Evolutionary conservation across 30 jellyfish, hydroid and myxozoan species (phyloP).

Genomic region (Morbakka virulenta): DNA sequence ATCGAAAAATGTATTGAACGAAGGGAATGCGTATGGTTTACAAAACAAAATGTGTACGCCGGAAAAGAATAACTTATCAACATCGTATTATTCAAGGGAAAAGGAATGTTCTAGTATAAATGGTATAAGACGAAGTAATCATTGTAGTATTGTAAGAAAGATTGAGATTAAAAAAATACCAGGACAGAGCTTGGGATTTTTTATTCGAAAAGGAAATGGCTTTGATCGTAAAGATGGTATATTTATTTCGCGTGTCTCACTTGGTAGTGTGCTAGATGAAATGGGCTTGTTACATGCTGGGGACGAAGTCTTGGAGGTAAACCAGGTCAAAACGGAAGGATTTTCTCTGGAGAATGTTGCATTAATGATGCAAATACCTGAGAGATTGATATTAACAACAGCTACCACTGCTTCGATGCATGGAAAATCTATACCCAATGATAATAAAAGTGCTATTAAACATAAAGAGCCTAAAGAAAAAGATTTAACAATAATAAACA

Average conservation of each 20-base stretch:
- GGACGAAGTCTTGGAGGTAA: conserved; percentile 81
- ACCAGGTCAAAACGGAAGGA: conserved; percentile 55
- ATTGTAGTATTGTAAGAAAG: conserved; percentile 18
- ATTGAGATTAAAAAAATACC: conserved; percentile 74
- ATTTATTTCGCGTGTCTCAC: conserved; percentile 86
- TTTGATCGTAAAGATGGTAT: conserved; percentile 83
- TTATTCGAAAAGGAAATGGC: conserved; percentile 87
- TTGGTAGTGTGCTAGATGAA: conserved; percentile 79
- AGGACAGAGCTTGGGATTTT: conserved; percentile 92
- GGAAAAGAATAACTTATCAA: no score
- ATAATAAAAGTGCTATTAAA: background rate
- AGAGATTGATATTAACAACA: conserved; percentile 61
- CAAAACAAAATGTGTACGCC: no score
- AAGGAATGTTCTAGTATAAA: no score
- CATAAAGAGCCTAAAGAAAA: background rate
- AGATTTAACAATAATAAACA: background rate
- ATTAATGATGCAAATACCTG: conserved; percentile 83
- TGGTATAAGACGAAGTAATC: no score
- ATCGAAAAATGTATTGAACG: background rate
- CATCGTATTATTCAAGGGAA: no score
- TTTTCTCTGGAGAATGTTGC: conserved; percentile 87
- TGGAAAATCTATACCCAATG: conserved; percentile 6
- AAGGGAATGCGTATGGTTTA: background rate
- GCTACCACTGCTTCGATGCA: conserved; percentile 67
- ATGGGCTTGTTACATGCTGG: conserved; percentile 83